Conservation (phyloP, 1,140 invertebrate species). For the Gerris buenoi region DNA sequence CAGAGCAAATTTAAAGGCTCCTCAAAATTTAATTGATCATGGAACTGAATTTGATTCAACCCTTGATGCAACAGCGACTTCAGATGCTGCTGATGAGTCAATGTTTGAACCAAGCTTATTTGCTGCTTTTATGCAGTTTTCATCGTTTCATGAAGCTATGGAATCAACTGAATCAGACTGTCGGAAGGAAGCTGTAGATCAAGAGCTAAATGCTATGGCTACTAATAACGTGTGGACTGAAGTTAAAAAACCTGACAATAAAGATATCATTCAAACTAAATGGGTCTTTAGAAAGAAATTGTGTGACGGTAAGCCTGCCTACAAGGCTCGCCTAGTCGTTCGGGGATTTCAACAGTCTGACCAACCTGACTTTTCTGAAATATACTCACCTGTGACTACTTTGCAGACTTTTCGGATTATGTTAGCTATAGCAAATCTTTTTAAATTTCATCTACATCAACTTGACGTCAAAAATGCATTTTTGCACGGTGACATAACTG, state of each 20-base stretch:
- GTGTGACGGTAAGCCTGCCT: not conserved
- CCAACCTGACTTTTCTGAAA: slow-evolving; percentile 23
- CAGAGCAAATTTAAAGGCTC: not conserved
- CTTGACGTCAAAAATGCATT: slow-evolving; percentile 31
- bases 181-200: not conserved
- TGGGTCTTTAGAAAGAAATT: slow-evolving; percentile 5
- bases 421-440: slow-evolving; percentile 21
- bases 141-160: not conserved
- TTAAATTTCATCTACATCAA: slow-evolving; percentile 13
- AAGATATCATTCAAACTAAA: not conserved
- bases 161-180: not conserved
- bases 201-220: not conserved
- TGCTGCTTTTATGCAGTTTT: not conserved
- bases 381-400: slow-evolving; percentile 27
- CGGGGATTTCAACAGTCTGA: slow-evolving; percentile 5
- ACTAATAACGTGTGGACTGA: not conserved
- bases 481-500: slow-evolving; percentile 28
- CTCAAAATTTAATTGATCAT: not conserved
- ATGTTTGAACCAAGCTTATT: not conserved
- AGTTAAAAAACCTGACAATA: not conserved
- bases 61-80: not conserved
- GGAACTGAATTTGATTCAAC: not conserved
- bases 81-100: not conserved
- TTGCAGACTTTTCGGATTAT: slow-evolving; percentile 25
- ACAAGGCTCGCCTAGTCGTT: slow-evolving; percentile 1